Conservation (phyloP, 2,888 invertebrate genomes). For the Belgica antarctica region DNA sequence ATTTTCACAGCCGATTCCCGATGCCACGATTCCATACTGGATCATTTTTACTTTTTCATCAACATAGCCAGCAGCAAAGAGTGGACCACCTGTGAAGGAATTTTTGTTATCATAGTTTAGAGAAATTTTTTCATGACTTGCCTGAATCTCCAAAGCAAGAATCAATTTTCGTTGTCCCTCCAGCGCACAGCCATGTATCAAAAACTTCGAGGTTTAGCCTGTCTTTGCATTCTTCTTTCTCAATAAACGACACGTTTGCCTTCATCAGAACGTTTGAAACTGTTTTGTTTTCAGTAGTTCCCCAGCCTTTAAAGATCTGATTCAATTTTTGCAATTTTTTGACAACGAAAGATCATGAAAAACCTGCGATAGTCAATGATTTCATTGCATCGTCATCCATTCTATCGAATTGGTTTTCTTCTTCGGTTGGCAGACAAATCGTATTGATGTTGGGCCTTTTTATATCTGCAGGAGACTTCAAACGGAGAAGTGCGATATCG, state of each 20-base stretch:
- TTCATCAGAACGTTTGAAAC: slow-evolving; percentile 16
- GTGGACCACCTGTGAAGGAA: slow-evolving; percentile 14
- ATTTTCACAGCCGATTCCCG: neutral
- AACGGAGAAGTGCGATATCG: slow-evolving; percentile 18
- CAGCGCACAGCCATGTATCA: slow-evolving; percentile 29
- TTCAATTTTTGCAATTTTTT: too few species aligned
- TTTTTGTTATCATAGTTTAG: too few species aligned
- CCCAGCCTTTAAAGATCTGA: slow-evolving; percentile 12
- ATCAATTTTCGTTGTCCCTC: slow-evolving; percentile 35
- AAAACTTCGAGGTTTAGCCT: neutral
- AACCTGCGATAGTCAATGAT: neutral
- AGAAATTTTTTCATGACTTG: too few species aligned
- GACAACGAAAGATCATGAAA: too few species aligned
- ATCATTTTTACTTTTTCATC: neutral
- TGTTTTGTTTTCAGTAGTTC: neutral
- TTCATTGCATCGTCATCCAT: neutral
- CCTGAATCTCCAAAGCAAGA: slow-evolving; percentile 30
- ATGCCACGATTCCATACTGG: slow-evolving; percentile 15
- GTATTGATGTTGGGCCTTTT: slow-evolving; percentile 23
- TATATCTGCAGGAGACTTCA: neutral
- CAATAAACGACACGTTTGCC: slow-evolving; percentile 30
- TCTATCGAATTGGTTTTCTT: neutral
- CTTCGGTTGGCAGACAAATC: slow-evolving; percentile 14
- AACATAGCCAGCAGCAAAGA: neutral
- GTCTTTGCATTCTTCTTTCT: neutral